Evolutionary conservation across 2,888 invertebrate species (phyloP).

Genomic region (Ligdia adustata): DNA sequence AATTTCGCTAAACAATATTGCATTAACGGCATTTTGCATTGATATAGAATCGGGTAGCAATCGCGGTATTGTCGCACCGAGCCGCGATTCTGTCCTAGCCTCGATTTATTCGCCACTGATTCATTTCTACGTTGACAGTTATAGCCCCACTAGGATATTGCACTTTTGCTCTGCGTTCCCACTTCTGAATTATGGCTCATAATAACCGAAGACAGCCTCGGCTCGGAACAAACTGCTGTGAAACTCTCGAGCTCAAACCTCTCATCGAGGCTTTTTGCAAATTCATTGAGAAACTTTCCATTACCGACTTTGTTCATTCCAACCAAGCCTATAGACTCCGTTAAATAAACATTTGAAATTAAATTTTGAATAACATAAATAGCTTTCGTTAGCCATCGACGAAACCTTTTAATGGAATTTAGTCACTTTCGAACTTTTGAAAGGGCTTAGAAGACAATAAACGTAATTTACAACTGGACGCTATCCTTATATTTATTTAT

Average conservation of each 20-base stretch:
- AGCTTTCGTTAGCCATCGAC: conserved; percentile 53
- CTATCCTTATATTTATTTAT: conserved; percentile 65
- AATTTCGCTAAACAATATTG: conserved; percentile 69
- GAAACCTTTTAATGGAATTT: conserved; percentile 30
- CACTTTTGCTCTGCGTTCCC: conserved; percentile 74
- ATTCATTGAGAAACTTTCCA: conserved; percentile 55
- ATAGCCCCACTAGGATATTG: conserved; percentile 76
- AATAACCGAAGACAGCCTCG: conserved; percentile 61
- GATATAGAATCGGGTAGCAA: conserved; percentile 70
- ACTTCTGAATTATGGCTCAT: conserved; percentile 69
- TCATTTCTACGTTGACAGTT: conserved; percentile 77
- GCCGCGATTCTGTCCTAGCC: conserved; percentile 60
- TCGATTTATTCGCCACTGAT: conserved; percentile 77
- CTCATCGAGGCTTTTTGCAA: conserved; percentile 41
- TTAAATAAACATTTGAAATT: conserved; percentile 44
- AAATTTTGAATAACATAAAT: conserved; percentile 51
- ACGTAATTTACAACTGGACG: conserved; percentile 69
- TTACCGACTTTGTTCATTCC: conserved; percentile 39
- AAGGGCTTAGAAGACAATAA: conserved; percentile 64
- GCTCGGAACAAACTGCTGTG: conserved; percentile 28
- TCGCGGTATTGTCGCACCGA: conserved; percentile 45
- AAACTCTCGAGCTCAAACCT: conserved; percentile 27
- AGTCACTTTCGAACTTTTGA: conserved; percentile 39
- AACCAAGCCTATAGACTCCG: conserved; percentile 29
- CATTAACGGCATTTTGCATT: conserved; percentile 36